These are phyloP conservation scores for Suncus etruscus DNA, from an alignment of 2,113 vertebrate species.

Conservation along the genomic window DNA sequence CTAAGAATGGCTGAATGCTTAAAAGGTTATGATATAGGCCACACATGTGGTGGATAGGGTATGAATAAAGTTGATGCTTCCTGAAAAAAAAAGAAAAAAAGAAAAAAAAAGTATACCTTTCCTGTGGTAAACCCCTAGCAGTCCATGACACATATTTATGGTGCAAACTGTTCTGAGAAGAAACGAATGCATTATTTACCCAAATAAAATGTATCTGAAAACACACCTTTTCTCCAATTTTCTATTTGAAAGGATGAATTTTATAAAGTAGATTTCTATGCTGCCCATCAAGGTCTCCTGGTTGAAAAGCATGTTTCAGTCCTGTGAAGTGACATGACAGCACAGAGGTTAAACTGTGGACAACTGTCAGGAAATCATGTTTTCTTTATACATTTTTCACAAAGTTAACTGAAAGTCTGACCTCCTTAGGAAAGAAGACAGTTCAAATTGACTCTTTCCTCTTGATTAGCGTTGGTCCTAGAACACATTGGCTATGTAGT, in stretches of 20 bases:
- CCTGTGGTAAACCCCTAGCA: not conserved
- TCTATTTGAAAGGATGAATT: slow-evolving; percentile 23
- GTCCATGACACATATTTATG: not conserved
- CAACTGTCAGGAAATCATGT: not conserved
- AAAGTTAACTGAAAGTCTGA: not conserved
- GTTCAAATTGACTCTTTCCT: not conserved
- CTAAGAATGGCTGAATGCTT: too few species aligned
- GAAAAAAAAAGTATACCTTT: too few species aligned
- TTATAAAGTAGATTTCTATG: slow-evolving; percentile 12
- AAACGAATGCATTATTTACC: slow-evolving; percentile 11
- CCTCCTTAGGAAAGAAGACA: slow-evolving; percentile 21
- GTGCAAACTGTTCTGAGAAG: not conserved
- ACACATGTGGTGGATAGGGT: too few species aligned
- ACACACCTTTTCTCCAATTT: not conserved
- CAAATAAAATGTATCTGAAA: not conserved
- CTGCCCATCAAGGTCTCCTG: not conserved
- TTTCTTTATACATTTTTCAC: not conserved
- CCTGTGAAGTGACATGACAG: not conserved
- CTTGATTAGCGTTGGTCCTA: not conserved
- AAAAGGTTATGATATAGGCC: too few species aligned
- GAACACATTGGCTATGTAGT: not conserved
- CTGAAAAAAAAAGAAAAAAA: too few species aligned
- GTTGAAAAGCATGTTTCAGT: not conserved
- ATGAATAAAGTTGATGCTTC: too few species aligned
- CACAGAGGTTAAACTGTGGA: not conserved